Conservation (phyloP, 2,113 vertebrate species). For the Paracanthobrama guichenoti region DNA sequence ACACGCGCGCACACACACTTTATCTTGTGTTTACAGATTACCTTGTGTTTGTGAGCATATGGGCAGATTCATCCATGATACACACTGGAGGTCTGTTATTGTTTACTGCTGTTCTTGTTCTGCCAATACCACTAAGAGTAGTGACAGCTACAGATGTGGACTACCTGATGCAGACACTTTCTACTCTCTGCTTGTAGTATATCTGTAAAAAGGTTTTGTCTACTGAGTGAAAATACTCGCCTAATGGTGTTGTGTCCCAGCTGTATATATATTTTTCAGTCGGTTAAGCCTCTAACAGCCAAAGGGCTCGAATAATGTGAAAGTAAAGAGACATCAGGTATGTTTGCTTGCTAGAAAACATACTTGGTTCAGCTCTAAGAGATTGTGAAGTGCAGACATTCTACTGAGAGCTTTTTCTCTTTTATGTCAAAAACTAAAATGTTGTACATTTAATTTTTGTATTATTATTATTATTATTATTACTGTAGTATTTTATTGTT, state of each 20-base stretch:
- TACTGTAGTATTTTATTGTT: not conserved
- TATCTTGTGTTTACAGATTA: not conserved
- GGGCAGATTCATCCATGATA: not conserved
- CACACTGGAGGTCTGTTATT: conserved; percentile 24
- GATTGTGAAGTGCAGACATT: not conserved
- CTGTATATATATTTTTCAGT: conserved; percentile 5
- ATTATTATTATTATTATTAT: too few relatives aligned
- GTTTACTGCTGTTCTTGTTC: conserved; percentile 21
- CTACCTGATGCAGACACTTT: not conserved
- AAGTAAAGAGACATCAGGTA: not conserved
- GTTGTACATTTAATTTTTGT: too few relatives aligned
- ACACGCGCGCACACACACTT: too few relatives aligned
- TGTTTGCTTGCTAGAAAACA: not conserved
- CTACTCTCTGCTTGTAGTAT: not conserved
- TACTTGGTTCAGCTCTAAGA: not conserved
- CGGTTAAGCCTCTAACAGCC: conserved; percentile 1
- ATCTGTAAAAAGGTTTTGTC: conserved; percentile 23
- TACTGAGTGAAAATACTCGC: not conserved
- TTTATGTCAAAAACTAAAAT: too few relatives aligned
- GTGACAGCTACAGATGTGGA: conserved; percentile 26
- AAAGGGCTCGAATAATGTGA: not conserved
- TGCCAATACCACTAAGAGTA: conserved; percentile 7
- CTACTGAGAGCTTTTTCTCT: not conserved
- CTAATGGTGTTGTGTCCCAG: conserved; percentile 1
- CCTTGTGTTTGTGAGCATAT: conserved; percentile 24